Conservation (phyloP, 2,113 vertebrate species). For the Pogona vitticeps region DNA sequence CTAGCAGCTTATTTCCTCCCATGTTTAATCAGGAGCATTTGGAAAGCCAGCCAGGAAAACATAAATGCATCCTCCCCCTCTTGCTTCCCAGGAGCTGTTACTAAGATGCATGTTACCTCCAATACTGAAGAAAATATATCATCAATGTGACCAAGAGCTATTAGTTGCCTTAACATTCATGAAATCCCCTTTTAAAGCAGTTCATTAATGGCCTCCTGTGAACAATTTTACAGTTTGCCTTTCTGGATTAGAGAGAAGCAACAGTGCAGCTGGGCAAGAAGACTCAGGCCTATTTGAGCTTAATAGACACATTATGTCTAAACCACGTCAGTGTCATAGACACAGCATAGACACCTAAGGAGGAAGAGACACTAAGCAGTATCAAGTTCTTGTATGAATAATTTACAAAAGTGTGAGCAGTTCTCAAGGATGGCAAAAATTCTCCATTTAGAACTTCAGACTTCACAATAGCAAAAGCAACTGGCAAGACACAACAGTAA, state of each 20-base stretch:
- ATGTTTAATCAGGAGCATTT: too few species aligned
- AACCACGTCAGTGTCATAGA: conserved; percentile 54
- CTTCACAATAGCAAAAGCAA: conserved; percentile 11
- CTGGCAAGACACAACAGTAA: conserved; percentile 57
- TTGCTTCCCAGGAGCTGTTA: neutral
- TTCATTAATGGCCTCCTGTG: neutral
- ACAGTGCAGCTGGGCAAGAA: too few species aligned
- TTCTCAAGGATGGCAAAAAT: conserved; percentile 53
- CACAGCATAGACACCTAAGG: conserved; percentile 55
- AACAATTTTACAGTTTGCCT: neutral
- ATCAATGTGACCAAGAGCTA: neutral
- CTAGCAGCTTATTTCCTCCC: neutral
- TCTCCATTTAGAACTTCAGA: conserved; percentile 23
- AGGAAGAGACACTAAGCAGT: conserved; percentile 66
- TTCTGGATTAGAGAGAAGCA: neutral
- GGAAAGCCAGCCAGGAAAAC: neutral
- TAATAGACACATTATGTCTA: neutral
- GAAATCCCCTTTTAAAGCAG: neutral
- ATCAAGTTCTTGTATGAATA: conserved; percentile 66
- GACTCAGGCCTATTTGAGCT: neutral
- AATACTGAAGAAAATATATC: neutral
- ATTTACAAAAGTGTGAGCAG: conserved; percentile 66
- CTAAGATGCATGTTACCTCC: neutral
- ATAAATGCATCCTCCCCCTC: neutral
- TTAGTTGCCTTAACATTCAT: neutral